Base-by-base conservation (phyloP, 92 coral and sea anemone species). In the Palythoa heliodiscus region DNA sequence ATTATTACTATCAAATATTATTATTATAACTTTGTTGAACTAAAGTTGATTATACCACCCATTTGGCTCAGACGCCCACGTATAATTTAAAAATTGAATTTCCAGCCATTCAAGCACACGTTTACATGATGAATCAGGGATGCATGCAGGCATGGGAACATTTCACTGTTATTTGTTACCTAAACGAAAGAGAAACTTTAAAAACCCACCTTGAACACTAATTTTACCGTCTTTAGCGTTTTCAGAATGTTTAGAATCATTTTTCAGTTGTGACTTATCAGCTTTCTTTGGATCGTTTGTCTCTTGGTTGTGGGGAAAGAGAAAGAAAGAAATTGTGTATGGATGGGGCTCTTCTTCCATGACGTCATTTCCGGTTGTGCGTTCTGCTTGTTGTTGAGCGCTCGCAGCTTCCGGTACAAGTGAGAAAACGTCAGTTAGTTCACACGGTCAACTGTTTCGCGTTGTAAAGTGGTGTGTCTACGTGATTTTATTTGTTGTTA, bases 241-340 rank as follows among this genome's bases (percentile, higher is more conserved):
- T 52, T 80, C 84, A 66, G 84, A 24, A 66, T 66, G 84, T 38
- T 80, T 80, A 80, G 74, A 52, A 60, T 78, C 82, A 53, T 75
- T 82, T 81, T 86, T 86, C 66, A 83, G 82, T 85, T 87, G 85
- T 81, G 87, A 20, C 37, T 74, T 87, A 77, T 61, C 87, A 83
- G 82, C 93, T 86, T 82, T 81, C 75, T 89, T 88, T 66, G 76
- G 29, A 69, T 93, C 86, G 86, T 91, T 96, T 72, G 89, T 84
- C 88, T 83, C 86, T 89, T 90, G 87, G 66, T 94, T 93, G 78
- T 90, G 92, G 11, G 99, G 99, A 83, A 96, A 96, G 53, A 92
- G 89, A 91, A 96, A 96, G 91, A 96, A 96, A 17, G 99, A 96
- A 87, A 96, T 94, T 75, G 99, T 96, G 87, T 96, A 96, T 19